Base-by-base conservation (phyloP, 2,113 vertebrate species). In the Psammodynastes pulverulentus region DNA sequence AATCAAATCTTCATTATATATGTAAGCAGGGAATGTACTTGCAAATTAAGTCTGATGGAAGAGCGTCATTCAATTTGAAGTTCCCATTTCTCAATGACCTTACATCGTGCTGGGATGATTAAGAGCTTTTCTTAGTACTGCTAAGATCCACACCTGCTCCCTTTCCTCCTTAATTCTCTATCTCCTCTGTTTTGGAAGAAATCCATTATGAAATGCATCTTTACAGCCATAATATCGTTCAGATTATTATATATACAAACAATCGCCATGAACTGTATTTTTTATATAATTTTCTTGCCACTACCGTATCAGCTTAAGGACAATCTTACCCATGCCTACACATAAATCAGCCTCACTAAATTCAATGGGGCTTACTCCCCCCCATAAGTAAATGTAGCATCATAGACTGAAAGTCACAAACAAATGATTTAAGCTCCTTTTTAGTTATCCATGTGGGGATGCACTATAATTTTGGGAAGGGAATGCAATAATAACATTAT, bases 1-100 rank as follows among this genome's bases (percentile, higher is more conserved):
- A 88, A 92, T 88, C 62, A 89, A 48, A 72, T 29, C 87, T 92
- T 89, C 87, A 92, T 92, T 92, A 92, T 92, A 89, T 92, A 92
- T 89, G 51, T 89, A 92, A 92, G 91, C 91, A 92, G 91, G 91
- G 87, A 52, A 92, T 84, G 87, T 84, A 88, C 87, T 92, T 92
- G 67, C 67, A 89, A 48, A 87, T 29, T 39, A 52, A 4, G 8
- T 0, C 17, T 13, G 72, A 79, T 48, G 90, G 92, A 72, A 94
- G 95, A 88, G 15, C 62, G 8, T 92, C 46, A 39, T 56, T 87
- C 51, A 85, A 17, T 58, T 15, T 93, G 90, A 90, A 86, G 34
- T 86, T 51, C 52, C 54, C 13, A 86, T 26, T 87, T 94, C 29
- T 93, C 91, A 26, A 29, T 7, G 48, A 48, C 94, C 52, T 88